These are phyloP conservation scores for Chrysoperla carnea DNA, from an alignment of 1,140 invertebrate genomes.

Conservation along the genomic window DNA sequence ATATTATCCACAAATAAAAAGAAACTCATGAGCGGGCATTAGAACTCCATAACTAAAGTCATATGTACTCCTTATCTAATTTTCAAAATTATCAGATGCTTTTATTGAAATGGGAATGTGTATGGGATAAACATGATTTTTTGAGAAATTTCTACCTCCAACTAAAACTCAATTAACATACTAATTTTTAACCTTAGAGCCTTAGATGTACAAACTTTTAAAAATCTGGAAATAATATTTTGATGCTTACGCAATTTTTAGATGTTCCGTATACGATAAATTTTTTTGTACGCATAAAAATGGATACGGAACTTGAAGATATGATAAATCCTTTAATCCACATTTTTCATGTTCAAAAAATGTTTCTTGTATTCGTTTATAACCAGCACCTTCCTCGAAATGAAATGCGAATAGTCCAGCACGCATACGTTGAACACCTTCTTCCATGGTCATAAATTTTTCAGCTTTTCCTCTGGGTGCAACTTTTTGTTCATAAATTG, in stretches of 20 bases:
- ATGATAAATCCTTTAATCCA: constrained; percentile 39
- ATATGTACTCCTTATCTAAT: no score
- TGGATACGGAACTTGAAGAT: constrained; percentile 35
- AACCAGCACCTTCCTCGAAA: constrained; percentile 36
- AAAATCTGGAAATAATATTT: no score
- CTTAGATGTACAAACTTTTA: no score
- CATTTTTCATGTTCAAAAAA: constrained; percentile 48
- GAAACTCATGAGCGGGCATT: no score
- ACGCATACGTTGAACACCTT: constrained; percentile 33
- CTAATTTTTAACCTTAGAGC: no score
- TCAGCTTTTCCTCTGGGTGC: constrained; percentile 28
- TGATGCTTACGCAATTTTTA: constrained; percentile 34
- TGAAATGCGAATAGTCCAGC: constrained; percentile 42
- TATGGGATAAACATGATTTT: no score
- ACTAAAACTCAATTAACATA: no score
- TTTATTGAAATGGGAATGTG: no score
- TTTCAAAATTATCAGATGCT: no score
- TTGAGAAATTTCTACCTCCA: no score
- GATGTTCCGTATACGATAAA: constrained; percentile 38
- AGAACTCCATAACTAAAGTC: no score
- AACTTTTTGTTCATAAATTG: constrained; percentile 39
- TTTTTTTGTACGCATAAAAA: constrained; percentile 35
- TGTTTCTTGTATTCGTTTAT: constrained; percentile 35
- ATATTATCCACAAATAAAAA: no score
- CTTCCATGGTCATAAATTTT: constrained; percentile 32